These are phyloP conservation scores for Chionomys nivalis DNA, from an alignment of 2,113 vertebrate genomes.

Conservation along the genomic window DNA sequence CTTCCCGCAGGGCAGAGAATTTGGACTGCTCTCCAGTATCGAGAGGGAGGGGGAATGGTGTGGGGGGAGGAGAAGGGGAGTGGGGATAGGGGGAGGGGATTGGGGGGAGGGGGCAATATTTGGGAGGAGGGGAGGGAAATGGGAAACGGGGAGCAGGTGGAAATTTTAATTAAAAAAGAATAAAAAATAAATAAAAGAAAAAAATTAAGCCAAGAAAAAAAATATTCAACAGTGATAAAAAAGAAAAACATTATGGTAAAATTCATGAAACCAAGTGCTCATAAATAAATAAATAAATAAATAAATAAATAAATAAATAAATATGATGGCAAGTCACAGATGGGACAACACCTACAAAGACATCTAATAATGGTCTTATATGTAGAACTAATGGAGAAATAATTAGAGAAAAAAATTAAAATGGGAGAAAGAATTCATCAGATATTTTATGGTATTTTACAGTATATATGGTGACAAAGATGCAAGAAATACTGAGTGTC, in stretches of 20 bases:
- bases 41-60: too few species aligned
- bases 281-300: neutral
- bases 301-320: neutral
- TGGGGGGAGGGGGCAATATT: too few species aligned
- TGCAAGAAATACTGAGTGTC: neutral
- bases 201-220: too few species aligned
- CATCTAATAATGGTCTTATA: neutral
- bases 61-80: too few species aligned
- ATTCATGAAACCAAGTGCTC: neutral
- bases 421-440: neutral
- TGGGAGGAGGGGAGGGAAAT: too few species aligned
- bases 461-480: neutral
- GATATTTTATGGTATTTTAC: neutral
- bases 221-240: neutral
- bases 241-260: constrained; percentile 7
- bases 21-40: too few species aligned
- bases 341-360: neutral
- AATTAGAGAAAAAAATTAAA: constrained; percentile 37
- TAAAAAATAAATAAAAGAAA: too few species aligned
- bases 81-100: too few species aligned
- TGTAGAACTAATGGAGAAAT: neutral
- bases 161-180: too few species aligned
- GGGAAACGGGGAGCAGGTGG: too few species aligned
- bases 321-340: neutral
- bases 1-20: too few species aligned